Evolutionary conservation across 1,140 invertebrate genomes (phyloP).

Genomic region (Daktulosphaira vitifoliae): DNA sequence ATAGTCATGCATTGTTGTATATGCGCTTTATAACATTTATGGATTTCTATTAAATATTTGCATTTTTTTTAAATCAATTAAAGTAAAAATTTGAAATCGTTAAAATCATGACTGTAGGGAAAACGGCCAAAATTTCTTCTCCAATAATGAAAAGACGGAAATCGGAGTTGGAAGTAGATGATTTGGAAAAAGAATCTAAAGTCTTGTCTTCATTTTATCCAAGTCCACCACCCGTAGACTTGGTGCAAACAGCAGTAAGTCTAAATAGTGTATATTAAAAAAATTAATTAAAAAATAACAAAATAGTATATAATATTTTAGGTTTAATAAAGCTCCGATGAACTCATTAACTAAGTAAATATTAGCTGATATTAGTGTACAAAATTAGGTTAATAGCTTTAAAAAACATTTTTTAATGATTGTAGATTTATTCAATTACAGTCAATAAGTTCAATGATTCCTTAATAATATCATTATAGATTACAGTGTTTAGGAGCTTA

Average conservation of each 20-base stretch:
- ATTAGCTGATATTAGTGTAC: too few species aligned
- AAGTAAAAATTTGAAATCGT: neutral
- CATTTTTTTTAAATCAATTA: neutral
- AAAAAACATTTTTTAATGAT: too few species aligned
- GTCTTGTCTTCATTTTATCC: slow-evolving; percentile 21
- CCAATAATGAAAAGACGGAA: slow-evolving; percentile 18
- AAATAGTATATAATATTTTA: too few species aligned
- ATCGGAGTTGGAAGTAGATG: slow-evolving; percentile 2
- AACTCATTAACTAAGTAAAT: too few species aligned
- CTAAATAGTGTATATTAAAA: neutral
- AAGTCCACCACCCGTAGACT: slow-evolving; percentile 24
- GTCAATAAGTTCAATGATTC: too few species aligned
- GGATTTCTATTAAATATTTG: too few species aligned
- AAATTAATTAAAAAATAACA: too few species aligned
- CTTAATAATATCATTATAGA: too few species aligned
- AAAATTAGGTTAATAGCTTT: too few species aligned
- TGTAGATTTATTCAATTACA: too few species aligned
- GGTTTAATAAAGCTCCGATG: too few species aligned
- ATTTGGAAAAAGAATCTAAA: slow-evolving; percentile 9
- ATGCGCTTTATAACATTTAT: neutral
- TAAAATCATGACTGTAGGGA: slow-evolving; percentile 21
- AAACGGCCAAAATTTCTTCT: slow-evolving; percentile 22
- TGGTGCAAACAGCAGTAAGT: slow-evolving; percentile 28
- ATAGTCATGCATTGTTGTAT: neutral
- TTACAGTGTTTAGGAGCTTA: too few species aligned